These are phyloP conservation scores for Patella depressa DNA, from an alignment of 2,888 invertebrate genomes.

Conservation along the genomic window DNA sequence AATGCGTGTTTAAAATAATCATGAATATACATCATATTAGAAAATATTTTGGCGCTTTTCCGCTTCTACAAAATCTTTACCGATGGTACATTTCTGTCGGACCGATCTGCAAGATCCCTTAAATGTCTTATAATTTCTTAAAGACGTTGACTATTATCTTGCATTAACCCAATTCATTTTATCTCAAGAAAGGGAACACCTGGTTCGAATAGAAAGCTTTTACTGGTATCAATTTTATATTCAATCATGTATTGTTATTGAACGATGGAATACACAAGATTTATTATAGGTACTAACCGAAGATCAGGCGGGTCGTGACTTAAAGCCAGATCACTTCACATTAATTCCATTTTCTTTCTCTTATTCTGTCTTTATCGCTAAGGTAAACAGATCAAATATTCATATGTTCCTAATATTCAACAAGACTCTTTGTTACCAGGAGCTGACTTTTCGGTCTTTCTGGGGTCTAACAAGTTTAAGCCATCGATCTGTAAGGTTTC, in stretches of 20 bases:
- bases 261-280: background rate
- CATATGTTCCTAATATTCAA: slow-evolving; percentile 10
- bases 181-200: too few relatives aligned
- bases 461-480: slow-evolving; percentile 10
- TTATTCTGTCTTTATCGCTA: background rate
- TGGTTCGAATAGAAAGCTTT: slow-evolving; percentile 7
- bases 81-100: too few relatives aligned
- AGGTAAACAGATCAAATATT: slow-evolving; percentile 5
- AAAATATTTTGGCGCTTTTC: too few relatives aligned
- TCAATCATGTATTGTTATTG: background rate
- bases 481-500: slow-evolving; percentile 1
- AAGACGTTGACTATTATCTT: too few relatives aligned
- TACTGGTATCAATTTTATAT: slow-evolving; percentile 4
- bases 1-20: too few relatives aligned
- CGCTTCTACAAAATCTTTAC: too few relatives aligned
- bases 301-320: slow-evolving; percentile 5
- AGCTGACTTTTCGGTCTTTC: slow-evolving; percentile 9
- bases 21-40: too few relatives aligned
- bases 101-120: too few relatives aligned
- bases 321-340: background rate
- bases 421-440: slow-evolving; percentile 1
- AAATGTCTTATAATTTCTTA: too few relatives aligned
- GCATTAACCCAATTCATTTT: too few relatives aligned
- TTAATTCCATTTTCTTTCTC: slow-evolving; percentile 7
- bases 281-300: background rate